A percentile compares a stretch with the other conserved stretches of the same genome.
Conservation (phyloP, 2,888 invertebrate species). For the Craniophora ligustri region DNA sequence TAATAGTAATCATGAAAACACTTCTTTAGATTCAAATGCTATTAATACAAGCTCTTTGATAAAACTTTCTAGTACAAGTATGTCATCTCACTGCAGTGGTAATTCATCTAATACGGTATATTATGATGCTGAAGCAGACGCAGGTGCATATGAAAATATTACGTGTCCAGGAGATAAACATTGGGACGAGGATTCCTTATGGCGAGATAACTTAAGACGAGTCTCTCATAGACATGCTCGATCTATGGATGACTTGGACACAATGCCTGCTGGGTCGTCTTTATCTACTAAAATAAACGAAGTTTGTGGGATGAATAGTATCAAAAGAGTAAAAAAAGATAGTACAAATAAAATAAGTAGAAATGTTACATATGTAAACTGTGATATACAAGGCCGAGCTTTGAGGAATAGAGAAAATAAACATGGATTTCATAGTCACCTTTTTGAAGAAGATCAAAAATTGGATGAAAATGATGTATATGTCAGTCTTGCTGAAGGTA, state of each 20-base stretch:
- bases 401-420: constrained; percentile 75
- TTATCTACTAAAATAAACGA: constrained; percentile 66
- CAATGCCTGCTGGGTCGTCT: constrained; percentile 66
- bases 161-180: constrained; percentile 91
- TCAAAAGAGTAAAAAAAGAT: constrained; percentile 79
- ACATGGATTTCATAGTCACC: constrained; percentile 56
- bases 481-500: constrained; percentile 82
- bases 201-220: constrained; percentile 93
- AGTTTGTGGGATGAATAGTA: constrained; percentile 77
- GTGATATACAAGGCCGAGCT: constrained; percentile 87
- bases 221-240: constrained; percentile 94
- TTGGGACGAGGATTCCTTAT: constrained; percentile 95
- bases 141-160: constrained; percentile 81
- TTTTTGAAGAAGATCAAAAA: constrained; percentile 69
- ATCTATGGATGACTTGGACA: constrained; percentile 94
- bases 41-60: constrained; percentile 67
- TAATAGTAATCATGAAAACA: constrained; percentile 67
- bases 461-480: constrained; percentile 86
- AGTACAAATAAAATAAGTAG: constrained; percentile 86
- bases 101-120: constrained; percentile 85
- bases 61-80: constrained; percentile 81
- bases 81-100: constrained; percentile 84
- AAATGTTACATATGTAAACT: constrained; percentile 94
- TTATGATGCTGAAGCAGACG: constrained; percentile 83
- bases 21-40: constrained; percentile 66